Base-by-base conservation (phyloP, 2,888 invertebrate genomes). In the Mimas tiliae region DNA sequence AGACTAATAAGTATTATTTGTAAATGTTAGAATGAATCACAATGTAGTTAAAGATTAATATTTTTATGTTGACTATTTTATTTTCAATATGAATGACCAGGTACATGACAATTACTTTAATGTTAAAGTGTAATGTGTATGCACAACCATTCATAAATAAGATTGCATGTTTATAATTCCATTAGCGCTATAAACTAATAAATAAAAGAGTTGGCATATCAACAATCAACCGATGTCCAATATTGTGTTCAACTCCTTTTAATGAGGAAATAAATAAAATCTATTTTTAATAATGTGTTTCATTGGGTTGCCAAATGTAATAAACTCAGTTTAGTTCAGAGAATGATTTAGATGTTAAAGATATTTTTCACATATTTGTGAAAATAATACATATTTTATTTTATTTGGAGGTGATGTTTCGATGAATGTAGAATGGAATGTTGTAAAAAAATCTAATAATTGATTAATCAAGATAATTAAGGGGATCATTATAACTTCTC, bases 211-310 rank as follows among this genome's bases (percentile, higher is more conserved):
- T 38, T 63, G 33, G 11, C 19, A 50, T 34, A 51, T 63, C 33
- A 63, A 19, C n/a, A 45, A 19, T 16, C 11, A 50, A 63, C 38
- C 66, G 21, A 64, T 72, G 65, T 73, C 33, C 53, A 65, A 33
- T 58, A 65, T 63, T 65, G 55, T 65, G 70, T 73, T 64, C 68
- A 70, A 69, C 72, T 62, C 68, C 68, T 71, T 69, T 69, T n/a
- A n/a, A 51, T 38, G 65, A 65, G 33, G 64, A 62, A 68, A 69
- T 69, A 68, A 75, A 73, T 65, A 16, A 65, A 68, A 65, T 67
- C 68, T 71, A 69, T 75, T 69, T 69, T 73, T 62, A 55, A 48
- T 34, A 47, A 21, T 58, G 34, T 19, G 47, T 65, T 65, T 65
- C 42, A 62, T 62, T 62, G 34, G 6, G 7, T 58, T 58, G 58